A percentile compares a stretch with the other conserved stretches of the same genome.
phyloP scores from a whole-genome alignment of 2,888 invertebrate species.

The Noctua janthina region DNA sequence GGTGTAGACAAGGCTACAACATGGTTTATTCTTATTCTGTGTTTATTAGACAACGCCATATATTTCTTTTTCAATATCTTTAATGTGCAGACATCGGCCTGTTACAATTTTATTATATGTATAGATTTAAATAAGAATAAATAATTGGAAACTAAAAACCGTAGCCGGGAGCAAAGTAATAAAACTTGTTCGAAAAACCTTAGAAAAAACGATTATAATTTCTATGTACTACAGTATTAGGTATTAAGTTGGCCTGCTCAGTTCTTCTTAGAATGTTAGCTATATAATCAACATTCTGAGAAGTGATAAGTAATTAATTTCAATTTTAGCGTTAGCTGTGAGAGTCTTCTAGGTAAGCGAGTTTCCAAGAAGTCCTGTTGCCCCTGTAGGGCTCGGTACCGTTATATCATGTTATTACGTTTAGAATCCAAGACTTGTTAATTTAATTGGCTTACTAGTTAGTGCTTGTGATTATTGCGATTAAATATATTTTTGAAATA shows the following conservation, averaged over 20 bases:
- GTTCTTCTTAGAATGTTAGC: conserved; percentile 21
- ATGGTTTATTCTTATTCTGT: neutral
- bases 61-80: too few species aligned
- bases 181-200: neutral
- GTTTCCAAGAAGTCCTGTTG: conserved; percentile 32
- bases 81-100: too few species aligned
- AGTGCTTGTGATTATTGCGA: conserved; percentile 6
- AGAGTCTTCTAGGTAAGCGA: conserved; percentile 21
- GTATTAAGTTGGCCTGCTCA: neutral
- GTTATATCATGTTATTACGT: neutral
- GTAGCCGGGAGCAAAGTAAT: neutral
- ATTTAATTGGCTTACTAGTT: conserved; percentile 13
- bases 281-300: conserved; percentile 8
- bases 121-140: neutral
- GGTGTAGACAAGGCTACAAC: neutral
- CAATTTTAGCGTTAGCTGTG: conserved; percentile 28
- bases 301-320: conserved; percentile 43
- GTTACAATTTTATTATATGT: too few species aligned
- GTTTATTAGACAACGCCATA: too few species aligned
- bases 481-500: conserved; percentile 1
- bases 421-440: conserved; percentile 27
- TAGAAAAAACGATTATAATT: neutral
- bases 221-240: conserved; percentile 1
- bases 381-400: neutral
- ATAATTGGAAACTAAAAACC: neutral